A percentile compares a stretch with the other conserved stretches of the same genome.
Evolutionary conservation across 2,888 invertebrate genomes (phyloP).

Genomic region (Busseola fusca): DNA sequence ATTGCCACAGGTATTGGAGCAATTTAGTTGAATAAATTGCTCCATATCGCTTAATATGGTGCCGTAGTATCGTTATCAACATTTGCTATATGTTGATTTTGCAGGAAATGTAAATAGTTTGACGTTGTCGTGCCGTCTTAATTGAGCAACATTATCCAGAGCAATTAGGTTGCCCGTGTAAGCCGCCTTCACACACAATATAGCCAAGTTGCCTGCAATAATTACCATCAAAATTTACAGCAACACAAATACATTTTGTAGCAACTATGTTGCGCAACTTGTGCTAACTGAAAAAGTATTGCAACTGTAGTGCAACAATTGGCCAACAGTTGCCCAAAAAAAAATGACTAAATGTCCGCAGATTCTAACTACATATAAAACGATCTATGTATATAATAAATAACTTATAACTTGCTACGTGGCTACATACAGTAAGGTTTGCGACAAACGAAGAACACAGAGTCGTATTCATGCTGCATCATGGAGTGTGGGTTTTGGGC

Average conservation of each 20-base stretch:
- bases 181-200: neutral
- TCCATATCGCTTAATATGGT: neutral
- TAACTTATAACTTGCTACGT: constrained; percentile 24
- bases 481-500: constrained; percentile 97
- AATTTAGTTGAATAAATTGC: neutral
- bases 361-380: constrained; percentile 20
- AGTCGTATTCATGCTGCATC: constrained; percentile 97
- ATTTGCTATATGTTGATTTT: neutral
- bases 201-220: neutral
- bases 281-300: neutral
- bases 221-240: too few relatives aligned
- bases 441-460: constrained; percentile 96
- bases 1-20: neutral
- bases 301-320: constrained; percentile 5
- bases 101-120: neutral
- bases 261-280: neutral
- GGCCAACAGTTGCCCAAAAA: constrained; percentile 11
- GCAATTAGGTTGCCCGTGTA: neutral
- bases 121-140: neutral
- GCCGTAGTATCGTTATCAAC: neutral
- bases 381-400: constrained; percentile 37
- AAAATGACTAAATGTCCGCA: constrained; percentile 1
- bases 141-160: too few relatives aligned
- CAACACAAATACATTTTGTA: neutral
- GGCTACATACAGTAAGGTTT: constrained; percentile 89